These are phyloP conservation scores for Asteroscopus sphinx DNA, from an alignment of 2,888 invertebrate species.

Conservation along the genomic window DNA sequence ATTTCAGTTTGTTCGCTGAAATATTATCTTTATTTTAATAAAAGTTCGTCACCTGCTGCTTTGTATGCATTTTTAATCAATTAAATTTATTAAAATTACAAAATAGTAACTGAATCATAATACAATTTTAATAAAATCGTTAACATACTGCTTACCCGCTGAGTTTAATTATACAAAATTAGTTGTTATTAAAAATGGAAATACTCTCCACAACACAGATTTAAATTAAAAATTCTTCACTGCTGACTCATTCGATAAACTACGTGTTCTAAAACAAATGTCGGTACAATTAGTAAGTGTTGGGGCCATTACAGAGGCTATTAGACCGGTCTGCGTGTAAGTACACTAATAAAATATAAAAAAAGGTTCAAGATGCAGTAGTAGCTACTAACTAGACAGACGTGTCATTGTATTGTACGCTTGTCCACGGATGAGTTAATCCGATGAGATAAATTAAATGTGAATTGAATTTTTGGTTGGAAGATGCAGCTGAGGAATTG, in stretches of 20 bases:
- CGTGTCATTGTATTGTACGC: slow-evolving; percentile 52
- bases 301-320: slow-evolving; percentile 62
- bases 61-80: slow-evolving; percentile 4
- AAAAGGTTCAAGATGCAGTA: slow-evolving; percentile 60
- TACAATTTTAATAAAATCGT: slow-evolving; percentile 2
- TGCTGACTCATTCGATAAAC: slow-evolving; percentile 44
- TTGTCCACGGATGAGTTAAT: slow-evolving; percentile 34
- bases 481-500: too few relatives aligned
- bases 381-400: slow-evolving; percentile 59
- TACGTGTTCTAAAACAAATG: slow-evolving; percentile 48
- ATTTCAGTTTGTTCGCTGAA: neutral
- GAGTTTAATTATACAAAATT: slow-evolving; percentile 15
- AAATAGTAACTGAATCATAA: neutral
- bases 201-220: slow-evolving; percentile 17
- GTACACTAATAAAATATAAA: slow-evolving; percentile 60
- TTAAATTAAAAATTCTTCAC: slow-evolving; percentile 45
- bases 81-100: neutral
- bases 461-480: neutral
- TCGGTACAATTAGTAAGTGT: slow-evolving; percentile 64
- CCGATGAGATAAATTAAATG: neutral
- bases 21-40: neutral
- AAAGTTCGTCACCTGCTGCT: neutral
- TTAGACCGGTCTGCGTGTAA: slow-evolving; percentile 55
- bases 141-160: slow-evolving; percentile 4
- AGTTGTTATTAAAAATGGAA: slow-evolving; percentile 25